Base-by-base conservation (phyloP, 2,797 vertebrate species). In the Arrhamphus sclerolepis region DNA sequence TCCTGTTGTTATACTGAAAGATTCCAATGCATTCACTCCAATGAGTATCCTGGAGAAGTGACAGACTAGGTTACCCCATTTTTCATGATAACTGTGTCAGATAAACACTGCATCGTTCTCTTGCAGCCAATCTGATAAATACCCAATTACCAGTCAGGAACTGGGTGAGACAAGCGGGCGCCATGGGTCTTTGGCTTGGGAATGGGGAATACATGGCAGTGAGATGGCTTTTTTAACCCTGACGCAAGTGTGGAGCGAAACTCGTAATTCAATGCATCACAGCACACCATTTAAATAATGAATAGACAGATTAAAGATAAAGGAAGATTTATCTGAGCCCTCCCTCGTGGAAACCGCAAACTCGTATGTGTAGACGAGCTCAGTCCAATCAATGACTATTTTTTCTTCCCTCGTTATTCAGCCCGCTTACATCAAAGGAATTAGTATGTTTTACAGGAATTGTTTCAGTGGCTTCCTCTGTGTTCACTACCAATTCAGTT, bases 61-160 rank as follows among this genome's bases (percentile, higher is more conserved):
- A 83, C 84, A 47, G 68, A 71, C 80, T 62, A 68, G 81, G 90
- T 90, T 91, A 46, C 60, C 29, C 84, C 85, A 93, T 95, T 95
- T 93, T 92, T 92, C 89, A 84, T 92, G 94, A 96, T 95, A 95
- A 96, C 96, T 95, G 92, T 93, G 87, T 93, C 91, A 92, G 95
- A 96, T 96, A 95, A 93, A 89, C 81, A 78, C 77, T 82, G 91
- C 86, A 84, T 89, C 77, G 52, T 77, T 80, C 91, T 94, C 93
- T 93, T 87, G 88, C 91, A 86, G 91, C 91, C 90, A 92, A 95
- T 96, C 94, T 95, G 95, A 97, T 97, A 98, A 98, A 96, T 92
- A 95, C 89, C 92, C 95, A 96, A 97, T 97, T 96, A 96, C 93
- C 87, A 93, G 83, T 70, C 78, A 72, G 92, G 87, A 92, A 89